Evolutionary conservation across 2,797 vertebrate species (phyloP), one percentile per base, ranked within the genome.

Genomic region (Spondyliosoma cantharus): DNA sequence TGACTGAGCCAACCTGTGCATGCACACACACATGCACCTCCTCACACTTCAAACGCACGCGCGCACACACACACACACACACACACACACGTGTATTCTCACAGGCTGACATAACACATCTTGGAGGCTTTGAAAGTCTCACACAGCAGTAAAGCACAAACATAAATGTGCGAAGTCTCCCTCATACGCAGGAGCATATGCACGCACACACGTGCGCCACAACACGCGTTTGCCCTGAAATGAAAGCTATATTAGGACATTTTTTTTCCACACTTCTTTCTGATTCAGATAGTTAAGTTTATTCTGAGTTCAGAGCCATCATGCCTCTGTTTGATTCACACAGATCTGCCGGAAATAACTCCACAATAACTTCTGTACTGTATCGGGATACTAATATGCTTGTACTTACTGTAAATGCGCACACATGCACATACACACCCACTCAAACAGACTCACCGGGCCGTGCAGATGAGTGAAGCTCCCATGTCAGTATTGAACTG

Each of bases 1-100:
- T 90, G 91, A 90, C 87, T 91, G 88, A 90, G 90, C 90, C 92
- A 91, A 93, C 92, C 92, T 91, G 79, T 82, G 78, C 86, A 57
- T 17, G 16, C 68, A 54, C 86, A 16, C 78, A 80, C 80, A 78
- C 83, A 62, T 61, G 59, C 75, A 66, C 74, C 63, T 65, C 62
- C 70, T 83, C 72, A 24, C 86, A 84, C 81, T 52, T 58, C 80
- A 78, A 74, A 53, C 70, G 57, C 72, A 53, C 70, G 54, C 72
- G 66, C 72, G 58, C 61, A 46, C 8, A 37, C 49, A 16, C 62
- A 54, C 70, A 61, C 61, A 46, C 8, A 37, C 45, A 16, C 62
- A 54, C 71, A 67, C 70, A 68, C 79, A 80, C 58, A 60, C 56
- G 0, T 24, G 37, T 64, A 63, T 66, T 78, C 82, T 89, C 81